These are phyloP conservation scores for Stegastes partitus DNA, from an alignment of 2,113 vertebrate genomes.

Conservation along the genomic window DNA sequence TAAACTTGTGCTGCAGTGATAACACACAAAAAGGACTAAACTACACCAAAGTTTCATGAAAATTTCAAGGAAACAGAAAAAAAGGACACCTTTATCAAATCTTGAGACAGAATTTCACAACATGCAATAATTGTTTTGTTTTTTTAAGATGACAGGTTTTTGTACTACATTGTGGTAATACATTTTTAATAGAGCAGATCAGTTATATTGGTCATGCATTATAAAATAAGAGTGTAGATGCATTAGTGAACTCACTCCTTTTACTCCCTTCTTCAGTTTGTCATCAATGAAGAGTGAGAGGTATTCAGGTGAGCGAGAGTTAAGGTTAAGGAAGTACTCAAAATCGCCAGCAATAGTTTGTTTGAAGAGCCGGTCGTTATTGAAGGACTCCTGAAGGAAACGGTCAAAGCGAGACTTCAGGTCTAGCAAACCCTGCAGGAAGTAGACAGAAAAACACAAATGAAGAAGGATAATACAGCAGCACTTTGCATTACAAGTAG, in stretches of 20 bases:
- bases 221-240: neutral
- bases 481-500: neutral
- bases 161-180: neutral
- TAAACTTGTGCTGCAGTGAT: neutral
- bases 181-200: neutral
- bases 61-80: too few species aligned
- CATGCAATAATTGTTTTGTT: too few species aligned
- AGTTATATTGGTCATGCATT: neutral
- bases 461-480: conserved; percentile 3
- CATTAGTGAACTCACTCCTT: conserved; percentile 90
- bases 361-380: conserved; percentile 98
- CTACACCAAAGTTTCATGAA: neutral
- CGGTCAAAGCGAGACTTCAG: conserved; percentile 98
- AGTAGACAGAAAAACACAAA: neutral
- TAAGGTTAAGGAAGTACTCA: conserved; percentile 99
- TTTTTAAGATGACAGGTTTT: neutral
- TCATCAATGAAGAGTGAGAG: conserved; percentile 99
- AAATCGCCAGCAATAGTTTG: conserved; percentile 99
- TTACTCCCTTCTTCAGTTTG: conserved; percentile 99
- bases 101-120: neutral
- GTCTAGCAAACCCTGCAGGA: conserved; percentile 92
- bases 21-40: neutral
- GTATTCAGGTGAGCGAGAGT: conserved; percentile 99
- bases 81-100: neutral
- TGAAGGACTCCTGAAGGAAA: conserved; percentile 97